These are phyloP conservation scores for Ornithorhynchus anatinus DNA, from an alignment of 2,113 vertebrate species.

Conservation along the genomic window DNA sequence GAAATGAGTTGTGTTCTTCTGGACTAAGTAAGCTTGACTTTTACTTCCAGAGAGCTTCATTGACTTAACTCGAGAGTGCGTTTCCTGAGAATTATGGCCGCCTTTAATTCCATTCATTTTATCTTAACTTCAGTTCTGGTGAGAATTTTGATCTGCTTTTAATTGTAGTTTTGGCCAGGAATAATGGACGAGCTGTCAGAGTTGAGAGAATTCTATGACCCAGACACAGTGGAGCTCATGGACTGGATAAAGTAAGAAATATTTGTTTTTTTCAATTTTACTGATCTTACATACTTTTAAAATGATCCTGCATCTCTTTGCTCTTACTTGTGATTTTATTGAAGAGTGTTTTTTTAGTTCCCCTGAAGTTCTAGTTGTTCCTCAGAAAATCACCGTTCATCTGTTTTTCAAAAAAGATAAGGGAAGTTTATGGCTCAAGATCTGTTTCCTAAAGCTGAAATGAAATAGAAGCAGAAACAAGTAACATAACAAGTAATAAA, in stretches of 20 bases:
- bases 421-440: too few relatives aligned
- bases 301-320: slow-evolving; percentile 42
- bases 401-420: too few relatives aligned
- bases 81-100: not conserved
- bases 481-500: too few relatives aligned
- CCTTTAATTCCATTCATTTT: slow-evolving; percentile 15
- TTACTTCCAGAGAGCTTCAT: too few relatives aligned
- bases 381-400: too few relatives aligned
- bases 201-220: slow-evolving; percentile 96
- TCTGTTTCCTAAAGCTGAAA: too few relatives aligned
- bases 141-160: slow-evolving; percentile 49
- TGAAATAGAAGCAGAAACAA: too few relatives aligned
- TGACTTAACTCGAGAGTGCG: not conserved
- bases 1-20: too few relatives aligned
- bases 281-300: slow-evolving; percentile 43
- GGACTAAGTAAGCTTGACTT: too few relatives aligned
- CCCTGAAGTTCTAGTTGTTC: too few relatives aligned
- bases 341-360: too few relatives aligned
- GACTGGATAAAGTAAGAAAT: slow-evolving; percentile 95
- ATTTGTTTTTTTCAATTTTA: slow-evolving; percentile 55
- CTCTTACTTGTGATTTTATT: not conserved
- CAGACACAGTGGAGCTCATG: slow-evolving; percentile 98
- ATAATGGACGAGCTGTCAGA: slow-evolving; percentile 92
- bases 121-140: not conserved
- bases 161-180: slow-evolving; percentile 91